These are phyloP conservation scores for Gobiocypris rarus DNA, from an alignment of 2,113 vertebrate genomes.

Conservation along the genomic window DNA sequence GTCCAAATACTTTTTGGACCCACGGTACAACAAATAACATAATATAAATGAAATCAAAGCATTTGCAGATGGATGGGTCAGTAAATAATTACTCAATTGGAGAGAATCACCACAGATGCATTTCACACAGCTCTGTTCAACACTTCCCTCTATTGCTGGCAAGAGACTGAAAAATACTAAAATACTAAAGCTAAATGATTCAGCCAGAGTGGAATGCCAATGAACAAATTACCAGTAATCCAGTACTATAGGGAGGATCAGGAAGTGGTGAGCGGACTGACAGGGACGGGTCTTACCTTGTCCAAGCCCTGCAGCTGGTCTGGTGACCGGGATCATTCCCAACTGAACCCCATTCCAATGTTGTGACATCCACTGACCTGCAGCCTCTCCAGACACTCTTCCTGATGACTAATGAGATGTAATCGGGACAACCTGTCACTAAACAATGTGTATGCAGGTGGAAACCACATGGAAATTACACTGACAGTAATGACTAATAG, in stretches of 20 bases:
- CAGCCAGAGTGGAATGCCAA: not conserved
- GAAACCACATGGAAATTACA: constrained; percentile 40
- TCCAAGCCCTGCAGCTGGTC: constrained; percentile 32
- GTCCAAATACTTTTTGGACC: no score
- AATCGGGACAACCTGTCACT: constrained; percentile 27
- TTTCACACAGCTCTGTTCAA: constrained; percentile 31
- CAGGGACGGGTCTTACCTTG: constrained; percentile 42
- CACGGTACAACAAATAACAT: no score
- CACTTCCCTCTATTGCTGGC: constrained; percentile 29
- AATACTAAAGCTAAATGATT: not conserved
- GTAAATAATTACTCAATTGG: not conserved
- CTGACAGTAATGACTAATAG: constrained; percentile 21
- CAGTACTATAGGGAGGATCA: not conserved
- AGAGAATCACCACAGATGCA: not conserved
- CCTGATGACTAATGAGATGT: constrained; percentile 44
- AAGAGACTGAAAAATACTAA: not conserved
- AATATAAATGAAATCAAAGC: not conserved
- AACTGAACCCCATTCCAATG: constrained; percentile 38
- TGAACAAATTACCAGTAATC: not conserved
- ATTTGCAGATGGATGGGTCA: not conserved
- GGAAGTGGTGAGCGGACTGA: not conserved
- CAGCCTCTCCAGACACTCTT: constrained; percentile 20
- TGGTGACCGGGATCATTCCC: constrained; percentile 16
- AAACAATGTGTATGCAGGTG: constrained; percentile 17
- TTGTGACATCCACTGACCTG: constrained; percentile 27